These are phyloP conservation scores for Epistrophe grossulariae DNA, from an alignment of 2,888 invertebrate genomes.

Conservation along the genomic window DNA sequence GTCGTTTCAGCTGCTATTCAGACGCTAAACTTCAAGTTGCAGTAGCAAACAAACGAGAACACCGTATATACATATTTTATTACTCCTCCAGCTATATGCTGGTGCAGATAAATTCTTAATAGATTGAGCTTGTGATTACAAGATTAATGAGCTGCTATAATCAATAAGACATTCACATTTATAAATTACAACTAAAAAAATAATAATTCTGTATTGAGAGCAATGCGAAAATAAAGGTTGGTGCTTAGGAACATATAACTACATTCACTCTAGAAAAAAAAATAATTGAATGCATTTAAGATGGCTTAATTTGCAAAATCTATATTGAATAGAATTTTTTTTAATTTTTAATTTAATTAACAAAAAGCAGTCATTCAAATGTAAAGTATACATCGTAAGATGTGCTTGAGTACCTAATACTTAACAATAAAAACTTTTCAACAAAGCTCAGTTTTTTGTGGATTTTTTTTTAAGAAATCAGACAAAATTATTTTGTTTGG, in stretches of 20 bases:
- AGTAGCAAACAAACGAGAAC: slow-evolving; percentile 60
- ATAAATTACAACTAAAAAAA: slow-evolving; percentile 15
- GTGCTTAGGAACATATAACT: too few species aligned
- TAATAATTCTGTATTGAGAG: neutral
- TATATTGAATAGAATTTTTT: too few species aligned
- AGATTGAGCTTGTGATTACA: slow-evolving; percentile 61
- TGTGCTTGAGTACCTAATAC: too few species aligned
- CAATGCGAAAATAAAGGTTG: neutral
- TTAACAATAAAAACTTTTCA: too few species aligned
- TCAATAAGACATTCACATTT: slow-evolving; percentile 63
- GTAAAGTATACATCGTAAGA: too few species aligned
- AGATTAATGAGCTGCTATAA: slow-evolving; percentile 67
- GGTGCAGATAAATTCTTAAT: slow-evolving; percentile 69
- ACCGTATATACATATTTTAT: slow-evolving; percentile 46
- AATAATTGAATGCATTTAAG: neutral
- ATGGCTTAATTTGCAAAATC: too few species aligned
- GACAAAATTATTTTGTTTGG: too few species aligned
- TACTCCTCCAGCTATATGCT: slow-evolving; percentile 58
- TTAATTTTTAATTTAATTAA: too few species aligned
- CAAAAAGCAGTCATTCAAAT: too few species aligned
- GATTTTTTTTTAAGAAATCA: too few species aligned
- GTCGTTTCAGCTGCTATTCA: slow-evolving; percentile 28
- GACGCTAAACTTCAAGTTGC: slow-evolving; percentile 41
- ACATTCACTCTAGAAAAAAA: neutral
- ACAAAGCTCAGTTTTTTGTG: too few species aligned